Base-by-base conservation (phyloP, 2,113 vertebrate species). In the Capreolus pygargus region DNA sequence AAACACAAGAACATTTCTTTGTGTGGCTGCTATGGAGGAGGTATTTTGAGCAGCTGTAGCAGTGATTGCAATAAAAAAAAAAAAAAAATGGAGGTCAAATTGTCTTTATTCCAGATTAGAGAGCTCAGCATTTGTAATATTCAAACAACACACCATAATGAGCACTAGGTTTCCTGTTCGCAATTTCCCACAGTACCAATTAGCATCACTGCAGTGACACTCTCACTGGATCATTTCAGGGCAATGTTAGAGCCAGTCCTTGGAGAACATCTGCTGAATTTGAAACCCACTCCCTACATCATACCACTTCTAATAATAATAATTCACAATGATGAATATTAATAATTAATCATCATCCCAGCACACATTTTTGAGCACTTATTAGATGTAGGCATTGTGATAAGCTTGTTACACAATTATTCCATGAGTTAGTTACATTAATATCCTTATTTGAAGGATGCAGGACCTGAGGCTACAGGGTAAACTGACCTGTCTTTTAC, bases 1-100 rank as follows among this genome's bases (percentile, higher is more conserved):
- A 89, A 92, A 81, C 45, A 79, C 36, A 93, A 54, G 64, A 92
- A 64, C 47, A 89, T 81, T 60, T 78, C 86, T 88, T 94, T 94
- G 58, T 97, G 60, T 39, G 78, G 15, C 55, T 98, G 60, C 81
- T 86, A 17, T n/a, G 57, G 27, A 70, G 50, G 17, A 97, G 95
- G 86, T 95, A 97, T 95, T 97, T 96, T 91, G 81, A 98, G 94
- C 91, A 96, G 61, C 91, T 97, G 36, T 86, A 96, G 95, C 36
- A 90, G 92, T 33, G 76, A 89, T 30, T 84, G 78, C 33, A 95
- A 92, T 93, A 8, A 7, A 60, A 64, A 47, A 45, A 33, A n/a
- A 64, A 95, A 54, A 54, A 94, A 89, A 36, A 16, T 61, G 86
- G 78, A 97, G 97, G 91, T 98, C 94, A 94, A 74, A 89, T 91